A percentile compares a stretch with the other conserved stretches of the same genome.
These are phyloP conservation scores for Cantharis rufa DNA, from an alignment of 2,888 invertebrate species.

Conservation along the genomic window DNA sequence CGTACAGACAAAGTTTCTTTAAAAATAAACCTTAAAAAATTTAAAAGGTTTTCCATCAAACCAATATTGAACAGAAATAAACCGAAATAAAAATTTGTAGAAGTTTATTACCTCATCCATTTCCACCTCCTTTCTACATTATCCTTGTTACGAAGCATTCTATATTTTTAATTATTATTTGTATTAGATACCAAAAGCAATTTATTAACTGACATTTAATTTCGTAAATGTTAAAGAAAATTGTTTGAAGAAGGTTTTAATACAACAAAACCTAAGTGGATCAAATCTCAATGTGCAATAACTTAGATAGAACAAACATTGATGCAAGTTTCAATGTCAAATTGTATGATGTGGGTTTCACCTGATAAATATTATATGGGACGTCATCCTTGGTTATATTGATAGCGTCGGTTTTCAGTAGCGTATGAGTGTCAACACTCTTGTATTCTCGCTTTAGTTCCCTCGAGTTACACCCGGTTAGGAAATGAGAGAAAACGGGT, in stretches of 20 bases:
- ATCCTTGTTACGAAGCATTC: neutral
- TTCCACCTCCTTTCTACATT: neutral
- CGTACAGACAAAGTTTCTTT: neutral
- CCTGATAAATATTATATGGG: conserved; percentile 25
- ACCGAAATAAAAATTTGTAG: neutral
- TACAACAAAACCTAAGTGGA: neutral
- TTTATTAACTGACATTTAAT: neutral
- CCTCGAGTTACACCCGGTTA: conserved; percentile 7
- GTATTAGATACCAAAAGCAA: neutral
- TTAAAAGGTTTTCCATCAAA: neutral
- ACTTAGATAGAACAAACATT: conserved; percentile 6
- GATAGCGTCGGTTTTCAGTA: conserved; percentile 16
- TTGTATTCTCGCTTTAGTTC: conserved; percentile 1
- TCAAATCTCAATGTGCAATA: conserved; percentile 6
- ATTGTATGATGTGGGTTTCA: conserved; percentile 19
- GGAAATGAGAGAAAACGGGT: conserved; percentile 16
- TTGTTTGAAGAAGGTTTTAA: neutral
- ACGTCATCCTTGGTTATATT: conserved; percentile 14
- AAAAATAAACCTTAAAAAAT: neutral
- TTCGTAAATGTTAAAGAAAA: neutral
- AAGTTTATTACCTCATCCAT: neutral
- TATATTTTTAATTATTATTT: neutral
- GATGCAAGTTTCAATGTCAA: conserved; percentile 20
- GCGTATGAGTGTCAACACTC: conserved; percentile 14
- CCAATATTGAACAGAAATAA: neutral